Evolutionary conservation across 2,888 invertebrate species (phyloP).

Genomic region (Phania funesta): DNA sequence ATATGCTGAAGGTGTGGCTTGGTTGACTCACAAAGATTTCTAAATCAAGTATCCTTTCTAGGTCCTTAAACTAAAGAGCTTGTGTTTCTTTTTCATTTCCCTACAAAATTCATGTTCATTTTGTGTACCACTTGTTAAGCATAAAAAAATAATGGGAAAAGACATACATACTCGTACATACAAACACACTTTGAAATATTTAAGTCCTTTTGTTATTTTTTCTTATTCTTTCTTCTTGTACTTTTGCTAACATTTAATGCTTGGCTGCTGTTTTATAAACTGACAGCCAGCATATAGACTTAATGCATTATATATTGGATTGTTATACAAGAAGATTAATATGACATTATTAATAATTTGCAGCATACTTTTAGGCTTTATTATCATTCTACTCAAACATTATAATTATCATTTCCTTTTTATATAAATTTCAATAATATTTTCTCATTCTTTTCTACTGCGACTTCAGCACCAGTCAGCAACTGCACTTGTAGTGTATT

Average conservation of each 20-base stretch:
- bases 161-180: neutral
- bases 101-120: conserved; percentile 48
- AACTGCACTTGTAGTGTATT: conserved; percentile 46
- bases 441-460: conserved; percentile 40
- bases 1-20: conserved; percentile 7
- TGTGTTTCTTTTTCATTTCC: conserved; percentile 3
- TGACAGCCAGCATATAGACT: conserved; percentile 70
- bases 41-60: conserved; percentile 31
- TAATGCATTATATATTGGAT: conserved; percentile 75
- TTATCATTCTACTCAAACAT: conserved; percentile 56
- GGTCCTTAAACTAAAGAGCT: conserved; percentile 27
- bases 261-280: conserved; percentile 60
- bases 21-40: conserved; percentile 26
- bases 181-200: conserved; percentile 27
- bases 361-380: conserved; percentile 74
- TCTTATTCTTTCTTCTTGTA: conserved; percentile 27
- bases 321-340: conserved; percentile 72
- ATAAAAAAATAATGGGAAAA: conserved; percentile 2
- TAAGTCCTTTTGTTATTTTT: conserved; percentile 46
- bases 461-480: conserved; percentile 14
- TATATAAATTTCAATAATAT: conserved; percentile 55
- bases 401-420: conserved; percentile 62
- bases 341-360: conserved; percentile 79
- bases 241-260: conserved; percentile 57
- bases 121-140: conserved; percentile 23